Conservation (phyloP, 1,140 invertebrate genomes). For the Linepithema humile region DNA sequence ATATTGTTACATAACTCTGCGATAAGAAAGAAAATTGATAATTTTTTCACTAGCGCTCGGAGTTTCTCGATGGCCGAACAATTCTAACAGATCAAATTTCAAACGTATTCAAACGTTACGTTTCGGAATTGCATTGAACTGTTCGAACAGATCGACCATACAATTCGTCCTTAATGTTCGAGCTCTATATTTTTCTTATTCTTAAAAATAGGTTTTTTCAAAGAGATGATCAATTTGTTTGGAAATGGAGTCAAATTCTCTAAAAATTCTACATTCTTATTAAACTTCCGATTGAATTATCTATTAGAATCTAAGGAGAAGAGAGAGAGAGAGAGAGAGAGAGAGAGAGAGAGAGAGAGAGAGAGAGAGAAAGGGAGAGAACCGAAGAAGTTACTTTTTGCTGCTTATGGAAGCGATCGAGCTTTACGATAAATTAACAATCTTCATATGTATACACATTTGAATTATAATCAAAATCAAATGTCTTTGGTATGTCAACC, state of each 20-base stretch:
- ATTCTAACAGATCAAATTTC: not conserved
- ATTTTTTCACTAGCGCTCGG: not conserved
- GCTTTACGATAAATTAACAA: not conserved
- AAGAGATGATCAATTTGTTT: not conserved
- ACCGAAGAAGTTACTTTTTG: not conserved
- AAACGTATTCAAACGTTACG: not conserved
- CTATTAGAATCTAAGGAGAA: not conserved
- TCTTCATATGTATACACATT: not conserved
- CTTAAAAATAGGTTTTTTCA: constrained; percentile 61
- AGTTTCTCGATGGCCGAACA: not conserved
- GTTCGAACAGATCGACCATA: not conserved
- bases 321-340: not conserved
- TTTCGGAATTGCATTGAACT: too few species aligned
- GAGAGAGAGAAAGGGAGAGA: too few species aligned
- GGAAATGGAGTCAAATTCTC: not conserved
- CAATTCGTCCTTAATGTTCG: not conserved
- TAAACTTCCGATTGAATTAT: not conserved
- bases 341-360: too few species aligned
- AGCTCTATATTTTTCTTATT: not conserved
- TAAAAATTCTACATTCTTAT: not conserved
- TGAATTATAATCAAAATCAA: constrained; percentile 58
- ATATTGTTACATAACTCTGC: constrained; percentile 56
- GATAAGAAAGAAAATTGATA: constrained; percentile 42
- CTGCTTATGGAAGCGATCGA: not conserved
- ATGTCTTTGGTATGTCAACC: constrained; percentile 75